Evolutionary conservation across 2,888 invertebrate genomes (phyloP).

Genomic region (Sthenelais limicola): DNA sequence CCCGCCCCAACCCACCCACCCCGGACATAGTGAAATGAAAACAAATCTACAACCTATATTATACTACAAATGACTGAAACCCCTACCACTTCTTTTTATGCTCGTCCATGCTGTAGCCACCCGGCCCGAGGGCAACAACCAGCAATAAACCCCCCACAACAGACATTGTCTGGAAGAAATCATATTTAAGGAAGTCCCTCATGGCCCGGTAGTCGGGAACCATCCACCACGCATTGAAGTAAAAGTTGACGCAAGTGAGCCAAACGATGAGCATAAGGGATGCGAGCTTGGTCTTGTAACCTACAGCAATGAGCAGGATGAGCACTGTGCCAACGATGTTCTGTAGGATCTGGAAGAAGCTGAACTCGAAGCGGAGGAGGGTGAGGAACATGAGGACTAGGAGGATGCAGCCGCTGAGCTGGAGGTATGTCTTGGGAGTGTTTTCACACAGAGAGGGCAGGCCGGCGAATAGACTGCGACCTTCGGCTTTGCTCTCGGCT

Average conservation of each 20-base stretch:
- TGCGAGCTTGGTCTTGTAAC: slow-evolving; percentile 98
- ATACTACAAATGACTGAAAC: too few species aligned
- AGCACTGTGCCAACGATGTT: slow-evolving; percentile 93
- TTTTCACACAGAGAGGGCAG: slow-evolving; percentile 79
- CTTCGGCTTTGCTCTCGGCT: slow-evolving; percentile 96
- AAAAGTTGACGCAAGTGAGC: slow-evolving; percentile 91
- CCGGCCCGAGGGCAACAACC: slow-evolving; percentile 98
- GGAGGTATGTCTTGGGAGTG: slow-evolving; percentile 94
- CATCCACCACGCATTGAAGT: slow-evolving; percentile 99
- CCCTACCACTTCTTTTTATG: slow-evolving; percentile 98
- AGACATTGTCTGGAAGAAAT: slow-evolving; percentile 98
- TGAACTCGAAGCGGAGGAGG: slow-evolving; percentile 91
- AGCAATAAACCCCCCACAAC: slow-evolving; percentile 98
- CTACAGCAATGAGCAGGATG: slow-evolving; percentile 95
- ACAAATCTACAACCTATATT: too few species aligned
- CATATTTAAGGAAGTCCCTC: slow-evolving; percentile 99
- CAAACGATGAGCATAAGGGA: slow-evolving; percentile 93
- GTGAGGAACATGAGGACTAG: slow-evolving; percentile 99
- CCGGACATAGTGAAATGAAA: too few species aligned
- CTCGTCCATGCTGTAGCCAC: slow-evolving; percentile 95
- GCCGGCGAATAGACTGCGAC: slow-evolving; percentile 95
- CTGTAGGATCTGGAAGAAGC: slow-evolving; percentile 88
- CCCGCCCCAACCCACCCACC: too few species aligned
- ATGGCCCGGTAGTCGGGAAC: slow-evolving; percentile 95
- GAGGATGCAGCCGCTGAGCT: slow-evolving; percentile 93